phyloP scores from a whole-genome alignment of 2,797 vertebrate genomes.

The Trichosurus vulpecula region DNA sequence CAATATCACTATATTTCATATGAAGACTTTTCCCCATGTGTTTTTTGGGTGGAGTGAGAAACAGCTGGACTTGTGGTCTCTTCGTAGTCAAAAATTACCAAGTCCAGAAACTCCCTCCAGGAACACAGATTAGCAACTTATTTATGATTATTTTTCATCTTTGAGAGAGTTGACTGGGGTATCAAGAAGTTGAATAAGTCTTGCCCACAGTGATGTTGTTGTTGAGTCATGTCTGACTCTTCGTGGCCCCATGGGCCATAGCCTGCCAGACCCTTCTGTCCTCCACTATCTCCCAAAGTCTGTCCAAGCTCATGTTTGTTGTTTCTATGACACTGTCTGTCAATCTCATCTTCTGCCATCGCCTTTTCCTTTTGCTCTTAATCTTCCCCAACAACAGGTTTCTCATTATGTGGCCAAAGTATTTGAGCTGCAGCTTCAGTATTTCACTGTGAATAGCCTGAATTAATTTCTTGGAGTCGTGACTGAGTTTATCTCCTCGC shows the following conservation, averaged over 20 bases:
- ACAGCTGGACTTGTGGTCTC: neutral
- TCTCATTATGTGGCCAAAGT: neutral
- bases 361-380: neutral
- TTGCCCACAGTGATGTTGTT: neutral
- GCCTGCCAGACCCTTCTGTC: neutral
- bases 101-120: neutral
- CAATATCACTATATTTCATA: neutral
- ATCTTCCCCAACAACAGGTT: neutral
- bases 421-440: neutral
- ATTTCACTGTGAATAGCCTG: neutral
- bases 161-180: neutral
- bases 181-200: neutral
- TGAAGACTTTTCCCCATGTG: neutral
- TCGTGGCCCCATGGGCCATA: neutral
- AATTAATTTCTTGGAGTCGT: neutral
- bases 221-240: neutral
- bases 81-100: neutral
- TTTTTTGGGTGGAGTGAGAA: neutral
- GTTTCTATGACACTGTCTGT: neutral
- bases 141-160: neutral
- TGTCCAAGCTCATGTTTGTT: neutral
- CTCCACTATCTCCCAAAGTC: neutral
- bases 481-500: neutral
- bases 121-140: neutral
- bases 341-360: neutral